Percentiles rank a stretch among this genome's conserved stretches.
phyloP scores from a whole-genome alignment of 2,888 invertebrate genomes.

The Nemurella pictetii region DNA sequence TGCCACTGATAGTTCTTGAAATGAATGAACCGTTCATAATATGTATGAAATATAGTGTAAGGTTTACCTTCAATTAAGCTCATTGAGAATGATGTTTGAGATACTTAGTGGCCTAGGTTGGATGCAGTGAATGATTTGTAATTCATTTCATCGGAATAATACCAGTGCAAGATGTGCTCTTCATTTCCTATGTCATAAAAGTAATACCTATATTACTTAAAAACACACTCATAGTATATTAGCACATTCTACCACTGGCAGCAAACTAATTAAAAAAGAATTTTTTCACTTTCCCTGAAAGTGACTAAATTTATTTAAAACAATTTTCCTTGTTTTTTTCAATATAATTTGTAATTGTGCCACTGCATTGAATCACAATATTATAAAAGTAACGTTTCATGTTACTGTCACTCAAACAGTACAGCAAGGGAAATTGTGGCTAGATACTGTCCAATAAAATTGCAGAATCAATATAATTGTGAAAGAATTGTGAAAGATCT shows the following conservation, averaged over 20 bases:
- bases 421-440: background rate
- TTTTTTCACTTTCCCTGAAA: background rate
- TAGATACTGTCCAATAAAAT: constrained; percentile 3
- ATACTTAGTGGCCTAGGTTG: background rate
- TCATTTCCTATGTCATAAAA: background rate
- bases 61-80: background rate
- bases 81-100: background rate
- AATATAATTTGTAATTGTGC: background rate
- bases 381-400: background rate
- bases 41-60: background rate
- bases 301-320: background rate
- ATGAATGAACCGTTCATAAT: background rate
- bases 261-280: background rate
- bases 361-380: background rate
- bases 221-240: background rate
- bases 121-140: background rate
- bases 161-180: background rate
- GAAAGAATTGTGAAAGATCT: constrained; percentile 9
- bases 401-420: background rate
- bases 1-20: background rate
- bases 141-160: background rate
- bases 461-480: background rate
- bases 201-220: background rate
- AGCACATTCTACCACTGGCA: background rate
- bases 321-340: background rate